Evolutionary conservation across 2,797 vertebrate species (phyloP).

Genomic region (Fratercula arctica): DNA sequence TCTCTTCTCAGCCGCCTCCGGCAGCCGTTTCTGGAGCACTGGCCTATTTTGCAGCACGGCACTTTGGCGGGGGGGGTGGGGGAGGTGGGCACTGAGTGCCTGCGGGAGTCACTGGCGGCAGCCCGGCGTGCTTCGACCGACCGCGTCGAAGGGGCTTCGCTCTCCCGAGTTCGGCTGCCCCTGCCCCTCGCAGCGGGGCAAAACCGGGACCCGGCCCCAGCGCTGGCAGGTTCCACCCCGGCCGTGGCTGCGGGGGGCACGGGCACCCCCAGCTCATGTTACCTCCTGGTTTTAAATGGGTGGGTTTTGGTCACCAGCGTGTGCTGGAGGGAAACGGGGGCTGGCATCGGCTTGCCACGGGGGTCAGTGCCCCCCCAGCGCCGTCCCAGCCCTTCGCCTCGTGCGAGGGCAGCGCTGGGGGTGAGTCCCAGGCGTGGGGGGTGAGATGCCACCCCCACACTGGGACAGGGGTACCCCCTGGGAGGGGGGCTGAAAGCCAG

Average conservation of each 20-base stretch:
- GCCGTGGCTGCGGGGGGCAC: rapidly evolving
- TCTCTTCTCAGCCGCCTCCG: background rate
- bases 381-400: background rate
- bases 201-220: rapidly evolving
- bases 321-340: background rate
- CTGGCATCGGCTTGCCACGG: background rate
- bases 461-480: background rate
- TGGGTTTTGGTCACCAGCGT: rapidly evolving
- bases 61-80: background rate
- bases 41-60: background rate
- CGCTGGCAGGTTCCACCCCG: background rate
- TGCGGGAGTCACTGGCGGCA: background rate
- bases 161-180: rapidly evolving
- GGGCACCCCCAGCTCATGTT: rapidly evolving
- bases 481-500: background rate
- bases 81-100: too few relatives aligned
- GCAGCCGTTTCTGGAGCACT: background rate
- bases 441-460: background rate
- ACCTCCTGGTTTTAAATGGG: background rate
- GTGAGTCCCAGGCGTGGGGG: rapidly evolving
- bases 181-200: background rate
- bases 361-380: rapidly evolving
- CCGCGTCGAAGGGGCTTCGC: rapidly evolving
- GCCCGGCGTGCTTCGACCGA: background rate
- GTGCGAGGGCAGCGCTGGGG: background rate